Evolutionary conservation across 2,888 invertebrate genomes (phyloP).

Genomic region (Lasioglossum calceatum): DNA sequence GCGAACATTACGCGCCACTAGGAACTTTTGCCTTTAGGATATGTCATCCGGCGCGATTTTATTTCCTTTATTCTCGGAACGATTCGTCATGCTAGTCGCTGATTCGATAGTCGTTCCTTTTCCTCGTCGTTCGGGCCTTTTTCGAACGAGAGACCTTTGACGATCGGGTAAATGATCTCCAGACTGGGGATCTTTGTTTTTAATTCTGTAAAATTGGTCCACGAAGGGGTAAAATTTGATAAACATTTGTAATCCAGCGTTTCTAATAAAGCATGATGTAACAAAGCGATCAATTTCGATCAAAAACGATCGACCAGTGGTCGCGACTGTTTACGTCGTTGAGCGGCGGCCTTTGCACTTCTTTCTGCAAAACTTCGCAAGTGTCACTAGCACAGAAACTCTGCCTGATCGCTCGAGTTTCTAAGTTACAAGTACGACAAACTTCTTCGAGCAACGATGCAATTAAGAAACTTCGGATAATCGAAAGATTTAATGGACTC

Average conservation of each 20-base stretch:
- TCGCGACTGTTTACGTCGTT: background rate
- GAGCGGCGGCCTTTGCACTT: background rate
- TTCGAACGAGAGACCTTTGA: no score
- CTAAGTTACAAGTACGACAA: background rate
- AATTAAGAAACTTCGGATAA: background rate
- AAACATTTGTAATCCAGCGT: no score
- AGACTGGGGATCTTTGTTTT: no score
- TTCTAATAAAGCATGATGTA: no score
- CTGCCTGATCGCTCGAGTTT: background rate
- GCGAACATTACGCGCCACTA: constrained; percentile 23
- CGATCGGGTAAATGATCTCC: no score
- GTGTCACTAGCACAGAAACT: background rate
- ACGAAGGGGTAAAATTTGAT: no score
- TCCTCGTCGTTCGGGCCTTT: no score
- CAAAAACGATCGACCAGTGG: background rate
- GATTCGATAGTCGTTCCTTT: background rate
- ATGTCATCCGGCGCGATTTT: constrained; percentile 6
- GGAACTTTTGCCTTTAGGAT: constrained; percentile 55
- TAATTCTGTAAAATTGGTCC: no score
- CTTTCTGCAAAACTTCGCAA: background rate
- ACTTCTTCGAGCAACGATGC: background rate
- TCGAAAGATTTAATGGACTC: background rate
- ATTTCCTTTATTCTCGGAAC: constrained; percentile 39
- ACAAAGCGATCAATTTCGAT: no score
- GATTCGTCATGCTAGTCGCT: constrained; percentile 2